These are phyloP conservation scores for Euura lappo DNA, from an alignment of 1,140 invertebrate genomes.

Conservation along the genomic window DNA sequence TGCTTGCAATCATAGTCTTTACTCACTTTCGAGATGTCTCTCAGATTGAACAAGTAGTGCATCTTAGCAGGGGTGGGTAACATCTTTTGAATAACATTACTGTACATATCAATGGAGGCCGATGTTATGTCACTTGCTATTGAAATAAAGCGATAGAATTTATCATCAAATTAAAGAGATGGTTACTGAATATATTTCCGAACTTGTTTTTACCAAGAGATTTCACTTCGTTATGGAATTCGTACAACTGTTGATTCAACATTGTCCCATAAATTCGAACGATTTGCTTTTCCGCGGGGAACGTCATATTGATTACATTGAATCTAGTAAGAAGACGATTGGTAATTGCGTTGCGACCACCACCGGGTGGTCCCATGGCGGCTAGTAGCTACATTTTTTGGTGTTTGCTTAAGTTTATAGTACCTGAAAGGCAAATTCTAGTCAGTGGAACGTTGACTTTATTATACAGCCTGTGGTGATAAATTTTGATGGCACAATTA, in stretches of 20 bases:
- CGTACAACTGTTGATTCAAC: constrained; percentile 77
- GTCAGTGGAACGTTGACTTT: no score
- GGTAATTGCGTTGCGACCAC: constrained; percentile 78
- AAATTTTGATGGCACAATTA: no score
- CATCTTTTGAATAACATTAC: constrained; percentile 72
- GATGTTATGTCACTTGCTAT: constrained; percentile 64
- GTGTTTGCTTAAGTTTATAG: constrained; percentile 73
- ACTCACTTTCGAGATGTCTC: constrained; percentile 81
- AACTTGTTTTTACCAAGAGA: constrained; percentile 59
- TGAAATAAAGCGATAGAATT: constrained; percentile 13
- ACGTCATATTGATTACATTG: constrained; percentile 82
- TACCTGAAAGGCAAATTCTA: constrained; percentile 57
- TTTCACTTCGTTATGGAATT: constrained; percentile 81
- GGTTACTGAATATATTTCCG: no score
- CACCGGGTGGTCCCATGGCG: constrained; percentile 83
- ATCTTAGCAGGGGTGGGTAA: constrained; percentile 86
- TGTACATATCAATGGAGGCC: constrained; percentile 79
- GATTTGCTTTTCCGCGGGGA: constrained; percentile 79
- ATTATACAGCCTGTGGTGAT: no score
- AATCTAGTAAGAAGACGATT: constrained; percentile 78
- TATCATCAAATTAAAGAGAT: no score
- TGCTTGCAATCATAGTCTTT: no score
- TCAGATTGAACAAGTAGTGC: constrained; percentile 87
- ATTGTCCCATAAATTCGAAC: constrained; percentile 82
- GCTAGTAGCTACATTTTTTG: constrained; percentile 78